These are phyloP conservation scores for Sinosuthora webbiana DNA, from an alignment of 2,113 vertebrate genomes.

Conservation along the genomic window DNA sequence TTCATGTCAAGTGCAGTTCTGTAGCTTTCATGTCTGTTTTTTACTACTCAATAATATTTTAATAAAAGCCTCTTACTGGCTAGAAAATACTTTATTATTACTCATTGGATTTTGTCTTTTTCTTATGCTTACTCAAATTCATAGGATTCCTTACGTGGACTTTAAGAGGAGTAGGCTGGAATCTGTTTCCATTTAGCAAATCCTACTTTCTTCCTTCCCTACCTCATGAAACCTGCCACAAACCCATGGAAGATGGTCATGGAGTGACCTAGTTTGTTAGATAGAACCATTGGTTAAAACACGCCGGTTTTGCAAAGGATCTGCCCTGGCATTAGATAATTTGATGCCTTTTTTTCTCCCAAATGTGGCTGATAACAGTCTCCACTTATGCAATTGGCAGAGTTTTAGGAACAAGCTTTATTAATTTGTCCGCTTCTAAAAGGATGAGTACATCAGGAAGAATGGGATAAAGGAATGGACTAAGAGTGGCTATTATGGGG, in stretches of 20 bases:
- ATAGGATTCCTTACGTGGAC: neutral
- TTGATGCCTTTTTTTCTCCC: neutral
- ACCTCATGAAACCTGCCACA: neutral
- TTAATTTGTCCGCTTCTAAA: neutral
- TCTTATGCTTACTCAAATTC: neutral
- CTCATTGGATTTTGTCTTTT: neutral
- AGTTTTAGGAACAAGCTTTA: neutral
- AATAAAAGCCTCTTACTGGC: neutral
- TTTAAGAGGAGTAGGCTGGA: neutral
- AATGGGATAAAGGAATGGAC: neutral
- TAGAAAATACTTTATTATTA: neutral
- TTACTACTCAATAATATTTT: neutral
- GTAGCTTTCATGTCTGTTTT: conserved; percentile 21
- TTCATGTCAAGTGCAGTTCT: neutral
- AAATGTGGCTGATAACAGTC: neutral
- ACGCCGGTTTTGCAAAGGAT: neutral
- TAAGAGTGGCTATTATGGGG: neutral
- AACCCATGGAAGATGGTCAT: neutral
- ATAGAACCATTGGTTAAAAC: neutral
- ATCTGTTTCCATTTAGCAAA: neutral
- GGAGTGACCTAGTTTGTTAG: neutral
- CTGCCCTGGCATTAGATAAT: neutral
- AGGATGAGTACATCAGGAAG: neutral
- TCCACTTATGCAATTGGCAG: neutral
- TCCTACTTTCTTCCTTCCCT: neutral